phyloP scores from a whole-genome alignment of 2,113 vertebrate genomes.

The Dinomys branickii region DNA sequence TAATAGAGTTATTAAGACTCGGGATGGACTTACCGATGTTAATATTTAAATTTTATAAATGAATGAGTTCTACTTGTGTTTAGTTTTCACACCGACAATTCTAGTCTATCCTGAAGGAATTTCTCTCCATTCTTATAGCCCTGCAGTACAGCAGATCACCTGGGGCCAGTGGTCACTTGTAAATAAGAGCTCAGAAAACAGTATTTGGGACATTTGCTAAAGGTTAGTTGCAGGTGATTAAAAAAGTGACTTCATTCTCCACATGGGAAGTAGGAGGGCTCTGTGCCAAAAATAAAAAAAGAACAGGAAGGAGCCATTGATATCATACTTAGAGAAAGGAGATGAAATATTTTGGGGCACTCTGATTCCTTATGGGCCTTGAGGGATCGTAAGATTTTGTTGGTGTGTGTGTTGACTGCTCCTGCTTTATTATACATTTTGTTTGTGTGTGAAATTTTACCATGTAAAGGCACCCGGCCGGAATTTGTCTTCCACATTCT shows the following conservation, averaged over 20 bases:
- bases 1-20: not conserved
- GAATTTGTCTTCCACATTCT: not conserved
- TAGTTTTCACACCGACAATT: not conserved
- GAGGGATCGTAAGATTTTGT: not conserved
- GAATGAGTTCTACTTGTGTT: not conserved
- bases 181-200: not conserved
- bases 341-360: not conserved
- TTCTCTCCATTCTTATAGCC: not conserved
- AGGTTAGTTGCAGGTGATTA: not conserved
- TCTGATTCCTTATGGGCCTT: not conserved
- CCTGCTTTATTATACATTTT: not conserved
- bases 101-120: not conserved
- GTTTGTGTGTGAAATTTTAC: not conserved
- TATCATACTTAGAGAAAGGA: not conserved
- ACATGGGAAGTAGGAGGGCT: not conserved
- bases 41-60: slow-evolving; percentile 8
- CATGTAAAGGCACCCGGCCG: not conserved
- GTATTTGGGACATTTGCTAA: not conserved
- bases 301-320: not conserved
- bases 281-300: not conserved
- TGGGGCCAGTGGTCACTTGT: not conserved
- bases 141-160: not conserved
- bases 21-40: not conserved
- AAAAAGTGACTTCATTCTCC: not conserved
- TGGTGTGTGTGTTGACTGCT: not conserved